A percentile compares a stretch with the other conserved stretches of the same genome.
These are phyloP conservation scores for Macroglossus sobrinus DNA, from an alignment of 2,113 vertebrate genomes.

Conservation along the genomic window DNA sequence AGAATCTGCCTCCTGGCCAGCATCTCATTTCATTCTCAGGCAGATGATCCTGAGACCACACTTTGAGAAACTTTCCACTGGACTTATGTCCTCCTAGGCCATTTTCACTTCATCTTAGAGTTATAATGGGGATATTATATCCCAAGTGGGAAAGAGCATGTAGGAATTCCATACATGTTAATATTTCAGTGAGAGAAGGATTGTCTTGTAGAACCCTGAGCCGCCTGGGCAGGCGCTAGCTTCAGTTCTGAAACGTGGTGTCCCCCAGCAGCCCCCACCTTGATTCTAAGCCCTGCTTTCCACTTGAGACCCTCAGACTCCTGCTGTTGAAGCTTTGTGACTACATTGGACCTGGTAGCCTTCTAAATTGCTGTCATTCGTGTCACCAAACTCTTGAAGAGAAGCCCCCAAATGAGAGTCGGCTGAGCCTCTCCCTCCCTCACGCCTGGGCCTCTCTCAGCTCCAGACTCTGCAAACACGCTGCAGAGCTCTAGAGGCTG, in stretches of 20 bases:
- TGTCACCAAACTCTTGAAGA: not conserved
- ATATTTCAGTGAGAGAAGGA: not conserved
- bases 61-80: not conserved
- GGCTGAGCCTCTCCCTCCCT: not conserved
- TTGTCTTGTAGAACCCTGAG: not conserved
- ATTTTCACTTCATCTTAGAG: not conserved
- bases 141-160: not conserved
- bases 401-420: not conserved
- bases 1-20: not conserved
- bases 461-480: not conserved
- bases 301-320: not conserved
- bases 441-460: not conserved
- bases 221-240: not conserved
- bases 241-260: not conserved
- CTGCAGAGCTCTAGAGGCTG: no score
- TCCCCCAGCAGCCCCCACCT: not conserved
- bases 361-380: not conserved
- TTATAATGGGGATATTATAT: not conserved
- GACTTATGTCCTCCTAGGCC: rapidly evolving
- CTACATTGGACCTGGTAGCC: not conserved
- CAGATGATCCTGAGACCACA: not conserved
- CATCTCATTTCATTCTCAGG: not conserved
- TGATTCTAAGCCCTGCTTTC: not conserved
- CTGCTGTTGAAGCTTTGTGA: not conserved
- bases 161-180: not conserved